These are phyloP conservation scores for Paragorgia papillata DNA, from an alignment of 92 coral and sea anemone species.

Conservation along the genomic window DNA sequence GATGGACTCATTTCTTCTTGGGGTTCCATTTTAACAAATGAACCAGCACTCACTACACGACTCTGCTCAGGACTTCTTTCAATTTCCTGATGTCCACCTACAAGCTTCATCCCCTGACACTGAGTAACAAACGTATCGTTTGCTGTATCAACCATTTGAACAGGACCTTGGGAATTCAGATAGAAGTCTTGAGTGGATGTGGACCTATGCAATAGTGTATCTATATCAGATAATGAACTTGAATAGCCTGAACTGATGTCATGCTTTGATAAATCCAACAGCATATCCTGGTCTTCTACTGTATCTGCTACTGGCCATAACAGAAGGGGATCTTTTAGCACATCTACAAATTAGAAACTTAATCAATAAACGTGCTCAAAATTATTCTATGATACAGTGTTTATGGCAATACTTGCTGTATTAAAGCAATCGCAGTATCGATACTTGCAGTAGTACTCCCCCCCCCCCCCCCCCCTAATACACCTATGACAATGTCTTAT, in stretches of 20 bases:
- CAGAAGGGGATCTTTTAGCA: background rate
- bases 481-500: too few relatives aligned
- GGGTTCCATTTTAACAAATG: slow-evolving; percentile 5
- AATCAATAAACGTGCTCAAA: too few relatives aligned
- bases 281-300: background rate
- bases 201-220: background rate
- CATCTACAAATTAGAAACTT: background rate
- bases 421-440: too few relatives aligned
- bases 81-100: background rate
- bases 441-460: too few relatives aligned
- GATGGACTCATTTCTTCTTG: background rate
- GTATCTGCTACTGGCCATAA: background rate
- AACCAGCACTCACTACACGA: background rate
- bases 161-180: background rate
- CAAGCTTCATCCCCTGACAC: background rate
- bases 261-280: background rate
- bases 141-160: background rate
- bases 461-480: too few relatives aligned
- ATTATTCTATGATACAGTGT: too few relatives aligned
- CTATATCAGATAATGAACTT: background rate
- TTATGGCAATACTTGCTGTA: too few relatives aligned
- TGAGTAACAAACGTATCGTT: background rate
- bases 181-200: background rate
- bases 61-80: background rate
- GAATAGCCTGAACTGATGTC: background rate